Evolutionary conservation across 2,797 vertebrate genomes (phyloP).

Genomic region (Rallus crepitans): DNA sequence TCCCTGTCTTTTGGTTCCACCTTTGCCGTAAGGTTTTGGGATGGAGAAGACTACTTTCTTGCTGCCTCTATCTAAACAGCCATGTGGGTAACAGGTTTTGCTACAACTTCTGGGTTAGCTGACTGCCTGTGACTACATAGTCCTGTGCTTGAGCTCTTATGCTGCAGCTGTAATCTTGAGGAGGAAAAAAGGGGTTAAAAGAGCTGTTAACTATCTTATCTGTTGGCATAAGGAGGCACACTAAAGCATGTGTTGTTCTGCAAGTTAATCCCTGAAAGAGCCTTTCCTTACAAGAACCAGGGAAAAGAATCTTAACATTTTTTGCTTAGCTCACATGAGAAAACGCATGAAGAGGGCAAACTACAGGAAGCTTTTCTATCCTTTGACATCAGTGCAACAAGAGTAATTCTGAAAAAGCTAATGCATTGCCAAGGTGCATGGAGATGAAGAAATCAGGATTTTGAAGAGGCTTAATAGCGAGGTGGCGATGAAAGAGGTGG

Average conservation of each 20-base stretch:
- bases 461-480: background rate
- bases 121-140: background rate
- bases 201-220: background rate
- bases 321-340: background rate
- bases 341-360: background rate
- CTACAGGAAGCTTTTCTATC: background rate
- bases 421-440: background rate
- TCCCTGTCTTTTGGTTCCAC: background rate
- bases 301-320: background rate
- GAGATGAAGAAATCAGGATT: background rate
- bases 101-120: background rate
- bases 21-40: background rate
- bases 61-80: background rate
- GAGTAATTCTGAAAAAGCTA: background rate
- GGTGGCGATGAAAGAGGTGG: background rate
- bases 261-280: background rate
- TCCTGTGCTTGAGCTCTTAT: background rate
- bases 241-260: background rate
- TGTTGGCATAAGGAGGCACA: background rate
- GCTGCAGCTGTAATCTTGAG: background rate
- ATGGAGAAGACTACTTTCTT: background rate
- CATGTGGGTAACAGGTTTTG: background rate
- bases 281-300: background rate
- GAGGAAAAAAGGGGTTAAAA: background rate
- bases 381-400: background rate